Evolutionary conservation across 2,888 invertebrate species (phyloP).

Genomic region (Meliscaeva auricollis): DNA sequence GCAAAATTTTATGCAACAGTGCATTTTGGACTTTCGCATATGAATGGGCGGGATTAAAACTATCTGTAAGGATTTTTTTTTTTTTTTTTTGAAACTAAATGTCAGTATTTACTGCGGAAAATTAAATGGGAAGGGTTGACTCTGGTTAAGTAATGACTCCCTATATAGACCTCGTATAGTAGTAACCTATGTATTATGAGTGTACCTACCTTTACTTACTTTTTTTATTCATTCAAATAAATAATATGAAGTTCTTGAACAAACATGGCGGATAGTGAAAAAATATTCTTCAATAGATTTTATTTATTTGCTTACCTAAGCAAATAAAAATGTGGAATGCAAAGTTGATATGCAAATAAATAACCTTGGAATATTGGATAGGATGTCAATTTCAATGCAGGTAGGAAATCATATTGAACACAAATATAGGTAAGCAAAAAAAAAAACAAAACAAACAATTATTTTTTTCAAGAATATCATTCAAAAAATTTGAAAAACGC

Average conservation of each 20-base stretch:
- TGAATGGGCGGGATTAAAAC: slow-evolving; percentile 72
- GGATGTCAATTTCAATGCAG: too few species aligned
- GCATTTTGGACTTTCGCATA: slow-evolving; percentile 62
- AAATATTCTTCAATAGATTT: slow-evolving; percentile 1
- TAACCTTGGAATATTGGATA: too few species aligned
- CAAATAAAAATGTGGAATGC: neutral
- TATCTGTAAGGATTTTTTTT: slow-evolving; percentile 14
- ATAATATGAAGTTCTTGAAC: slow-evolving; percentile 48
- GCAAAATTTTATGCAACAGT: slow-evolving; percentile 72
- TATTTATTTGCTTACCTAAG: slow-evolving; percentile 23
- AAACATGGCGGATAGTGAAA: slow-evolving; percentile 54
- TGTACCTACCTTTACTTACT: slow-evolving; percentile 4
- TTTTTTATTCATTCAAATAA: neutral
- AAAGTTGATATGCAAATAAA: too few species aligned
- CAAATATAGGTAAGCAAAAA: too few species aligned
- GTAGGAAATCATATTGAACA: too few species aligned
- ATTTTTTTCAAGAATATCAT: too few species aligned
- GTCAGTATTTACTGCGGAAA: neutral
- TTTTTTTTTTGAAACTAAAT: neutral
- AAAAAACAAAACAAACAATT: too few species aligned
- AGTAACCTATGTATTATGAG: neutral
- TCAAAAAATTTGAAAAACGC: too few species aligned
- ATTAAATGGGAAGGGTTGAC: slow-evolving; percentile 33
- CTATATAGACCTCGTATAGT: neutral
- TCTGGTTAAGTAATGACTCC: slow-evolving; percentile 47